Conservation (phyloP, 2,888 invertebrate species). For the Seira musarum region DNA sequence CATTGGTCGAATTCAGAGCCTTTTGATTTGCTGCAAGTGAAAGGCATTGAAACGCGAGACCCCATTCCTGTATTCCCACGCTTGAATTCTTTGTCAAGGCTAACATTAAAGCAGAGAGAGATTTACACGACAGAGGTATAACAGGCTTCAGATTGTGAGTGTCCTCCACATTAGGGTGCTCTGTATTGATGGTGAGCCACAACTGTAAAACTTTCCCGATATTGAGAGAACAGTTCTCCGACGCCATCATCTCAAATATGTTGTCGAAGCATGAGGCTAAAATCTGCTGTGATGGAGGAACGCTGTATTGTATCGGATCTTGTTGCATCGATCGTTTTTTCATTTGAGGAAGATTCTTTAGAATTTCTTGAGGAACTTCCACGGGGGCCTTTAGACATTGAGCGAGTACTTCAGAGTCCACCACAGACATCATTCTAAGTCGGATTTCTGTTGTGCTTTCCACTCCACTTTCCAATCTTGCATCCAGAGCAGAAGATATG, state of each 20-base stretch:
- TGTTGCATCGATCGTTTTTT: conserved; percentile 29
- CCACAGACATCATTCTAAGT: conserved; percentile 80
- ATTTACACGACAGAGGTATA: conserved; percentile 78
- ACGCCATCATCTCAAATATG: conserved; percentile 68
- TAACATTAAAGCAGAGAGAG: conserved; percentile 79
- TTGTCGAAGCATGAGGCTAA: conserved; percentile 63
- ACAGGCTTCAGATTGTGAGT: conserved; percentile 77
- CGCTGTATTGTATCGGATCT: conserved; percentile 37
- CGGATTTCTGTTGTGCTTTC: conserved; percentile 85
- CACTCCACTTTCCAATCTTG: conserved; percentile 76
- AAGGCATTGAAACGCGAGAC: conserved; percentile 83
- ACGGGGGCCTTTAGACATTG: conserved; percentile 75
- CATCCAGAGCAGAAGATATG: conserved; percentile 82
- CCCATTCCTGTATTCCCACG: conserved; percentile 84
- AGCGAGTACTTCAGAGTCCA: conserved; percentile 78
- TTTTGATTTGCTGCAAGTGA: conserved; percentile 81
- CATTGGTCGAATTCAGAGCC: conserved; percentile 65
- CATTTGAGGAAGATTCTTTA: conserved; percentile 50
- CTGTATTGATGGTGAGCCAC: conserved; percentile 88
- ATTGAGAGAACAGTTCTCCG: conserved; percentile 80
- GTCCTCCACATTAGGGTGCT: conserved; percentile 74
- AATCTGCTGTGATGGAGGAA: conserved; percentile 47
- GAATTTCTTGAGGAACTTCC: conserved; percentile 65
- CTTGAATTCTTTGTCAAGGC: conserved; percentile 80
- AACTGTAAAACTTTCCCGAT: conserved; percentile 88